Percentiles rank a stretch among this genome's conserved stretches.
These are phyloP conservation scores for Arvicanthis niloticus DNA, from an alignment of 2,113 vertebrate species.

Conservation along the genomic window DNA sequence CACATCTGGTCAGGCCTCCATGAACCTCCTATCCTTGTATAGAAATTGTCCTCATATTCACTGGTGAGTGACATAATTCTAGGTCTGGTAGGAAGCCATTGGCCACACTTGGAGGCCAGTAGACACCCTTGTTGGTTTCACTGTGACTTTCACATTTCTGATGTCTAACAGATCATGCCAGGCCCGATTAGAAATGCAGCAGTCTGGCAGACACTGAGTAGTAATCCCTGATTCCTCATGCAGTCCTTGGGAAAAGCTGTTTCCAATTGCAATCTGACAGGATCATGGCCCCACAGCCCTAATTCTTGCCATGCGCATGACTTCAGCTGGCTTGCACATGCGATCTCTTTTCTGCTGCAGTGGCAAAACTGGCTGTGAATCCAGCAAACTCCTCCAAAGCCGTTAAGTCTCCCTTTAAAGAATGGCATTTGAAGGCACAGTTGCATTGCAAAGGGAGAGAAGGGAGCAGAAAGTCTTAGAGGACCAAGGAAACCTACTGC, in stretches of 20 bases:
- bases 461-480: constrained; percentile 11
- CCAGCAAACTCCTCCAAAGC: constrained; percentile 80
- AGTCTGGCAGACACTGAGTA: background rate
- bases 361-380: constrained; percentile 88
- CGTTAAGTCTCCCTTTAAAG: constrained; percentile 72
- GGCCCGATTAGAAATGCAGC: background rate
- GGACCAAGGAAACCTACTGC: constrained; percentile 50
- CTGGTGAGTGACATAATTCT: constrained; percentile 44
- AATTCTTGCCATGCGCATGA: constrained; percentile 74
- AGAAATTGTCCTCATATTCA: background rate
- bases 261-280: constrained; percentile 81
- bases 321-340: constrained; percentile 84
- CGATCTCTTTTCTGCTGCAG: constrained; percentile 83
- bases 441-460: background rate
- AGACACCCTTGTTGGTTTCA: constrained; percentile 5
- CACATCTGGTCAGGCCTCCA: background rate
- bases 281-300: constrained; percentile 57
- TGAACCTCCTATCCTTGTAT: background rate
- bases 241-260: constrained; percentile 68
- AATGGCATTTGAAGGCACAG: constrained; percentile 73
- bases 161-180: constrained; percentile 20
- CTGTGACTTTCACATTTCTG: constrained; percentile 29
- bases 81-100: constrained; percentile 18
- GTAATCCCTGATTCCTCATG: constrained; percentile 74
- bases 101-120: background rate